These are phyloP conservation scores for Climacteris rufus DNA, from an alignment of 2,113 vertebrate genomes.

Conservation along the genomic window DNA sequence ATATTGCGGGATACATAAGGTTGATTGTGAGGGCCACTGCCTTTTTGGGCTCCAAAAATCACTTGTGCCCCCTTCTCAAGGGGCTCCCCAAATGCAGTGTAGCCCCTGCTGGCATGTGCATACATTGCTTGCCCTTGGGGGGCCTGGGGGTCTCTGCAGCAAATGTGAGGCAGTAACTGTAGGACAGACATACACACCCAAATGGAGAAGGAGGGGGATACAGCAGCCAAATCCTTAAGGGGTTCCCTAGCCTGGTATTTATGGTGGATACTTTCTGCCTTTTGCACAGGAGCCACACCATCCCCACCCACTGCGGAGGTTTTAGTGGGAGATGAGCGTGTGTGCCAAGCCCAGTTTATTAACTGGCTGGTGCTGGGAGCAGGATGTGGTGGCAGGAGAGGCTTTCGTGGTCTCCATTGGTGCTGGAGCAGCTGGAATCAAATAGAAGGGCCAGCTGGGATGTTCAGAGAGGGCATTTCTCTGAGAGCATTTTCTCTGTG, in stretches of 20 bases:
- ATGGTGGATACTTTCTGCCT: neutral
- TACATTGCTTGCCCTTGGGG: fast-evolving
- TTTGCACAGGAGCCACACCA: fast-evolving
- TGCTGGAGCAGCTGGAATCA: neutral
- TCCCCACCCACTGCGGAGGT: fast-evolving
- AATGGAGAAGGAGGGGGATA: neutral
- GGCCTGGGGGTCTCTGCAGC: neutral
- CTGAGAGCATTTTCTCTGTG: neutral
- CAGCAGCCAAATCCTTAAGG: neutral
- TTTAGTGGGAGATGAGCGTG: neutral
- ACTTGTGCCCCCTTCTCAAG: neutral
- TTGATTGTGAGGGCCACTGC: fast-evolving
- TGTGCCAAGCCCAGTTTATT: neutral
- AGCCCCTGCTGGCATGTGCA: fast-evolving
- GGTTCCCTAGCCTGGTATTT: neutral
- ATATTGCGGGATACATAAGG: fast-evolving
- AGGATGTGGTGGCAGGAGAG: neutral
- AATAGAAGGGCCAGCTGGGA: neutral
- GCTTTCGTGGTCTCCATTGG: neutral
- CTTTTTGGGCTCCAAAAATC: neutral
- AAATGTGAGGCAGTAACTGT: fast-evolving
- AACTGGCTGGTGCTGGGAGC: neutral
- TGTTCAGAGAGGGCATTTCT: neutral
- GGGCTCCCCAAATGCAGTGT: fast-evolving
- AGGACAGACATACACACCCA: neutral